Conservation (phyloP, 2,888 invertebrate species). For the Octodonta nipae region DNA sequence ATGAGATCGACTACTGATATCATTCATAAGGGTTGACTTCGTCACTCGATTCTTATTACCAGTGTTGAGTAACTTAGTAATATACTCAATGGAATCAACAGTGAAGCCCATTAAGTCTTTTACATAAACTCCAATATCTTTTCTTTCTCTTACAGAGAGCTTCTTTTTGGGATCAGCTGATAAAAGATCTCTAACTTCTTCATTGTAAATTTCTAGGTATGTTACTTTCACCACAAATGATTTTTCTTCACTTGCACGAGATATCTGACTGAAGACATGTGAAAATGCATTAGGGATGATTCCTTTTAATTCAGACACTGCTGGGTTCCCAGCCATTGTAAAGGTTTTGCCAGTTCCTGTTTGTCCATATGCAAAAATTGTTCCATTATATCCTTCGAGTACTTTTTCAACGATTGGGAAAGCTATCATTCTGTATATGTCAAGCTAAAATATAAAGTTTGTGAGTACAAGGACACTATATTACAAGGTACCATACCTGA, state of each 20-base stretch:
- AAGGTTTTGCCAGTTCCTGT: slow-evolving; percentile 97
- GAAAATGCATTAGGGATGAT: slow-evolving; percentile 99
- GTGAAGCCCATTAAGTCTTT: slow-evolving; percentile 94
- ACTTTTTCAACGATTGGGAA: slow-evolving; percentile 95
- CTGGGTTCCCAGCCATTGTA: slow-evolving; percentile 90
- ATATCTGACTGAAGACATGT: slow-evolving; percentile 95
- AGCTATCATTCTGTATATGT: slow-evolving; percentile 91
- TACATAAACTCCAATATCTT: slow-evolving; percentile 94
- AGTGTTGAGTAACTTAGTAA: slow-evolving; percentile 48
- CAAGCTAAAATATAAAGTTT: slow-evolving; percentile 46
- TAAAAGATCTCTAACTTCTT: slow-evolving; percentile 90
- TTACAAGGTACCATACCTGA: too few relatives aligned
- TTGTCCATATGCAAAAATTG: slow-evolving; percentile 79
- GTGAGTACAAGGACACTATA: slow-evolving; percentile 1
- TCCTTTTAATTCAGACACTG: slow-evolving; percentile 78
- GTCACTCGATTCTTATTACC: slow-evolving; percentile 90
- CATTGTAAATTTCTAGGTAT: slow-evolving; percentile 97
- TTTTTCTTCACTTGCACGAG: slow-evolving; percentile 65
- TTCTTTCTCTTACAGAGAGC: slow-evolving; percentile 86
- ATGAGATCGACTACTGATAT: slow-evolving; percentile 90
- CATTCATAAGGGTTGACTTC: slow-evolving; percentile 94
- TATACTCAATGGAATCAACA: slow-evolving; percentile 54
- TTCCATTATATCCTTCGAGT: slow-evolving; percentile 91
- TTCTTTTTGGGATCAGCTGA: slow-evolving; percentile 69
- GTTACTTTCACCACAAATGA: slow-evolving; percentile 89